A percentile compares a stretch with the other conserved stretches of the same genome.
Conservation (phyloP, 2,888 invertebrate genomes). For the Meloe dianella region DNA sequence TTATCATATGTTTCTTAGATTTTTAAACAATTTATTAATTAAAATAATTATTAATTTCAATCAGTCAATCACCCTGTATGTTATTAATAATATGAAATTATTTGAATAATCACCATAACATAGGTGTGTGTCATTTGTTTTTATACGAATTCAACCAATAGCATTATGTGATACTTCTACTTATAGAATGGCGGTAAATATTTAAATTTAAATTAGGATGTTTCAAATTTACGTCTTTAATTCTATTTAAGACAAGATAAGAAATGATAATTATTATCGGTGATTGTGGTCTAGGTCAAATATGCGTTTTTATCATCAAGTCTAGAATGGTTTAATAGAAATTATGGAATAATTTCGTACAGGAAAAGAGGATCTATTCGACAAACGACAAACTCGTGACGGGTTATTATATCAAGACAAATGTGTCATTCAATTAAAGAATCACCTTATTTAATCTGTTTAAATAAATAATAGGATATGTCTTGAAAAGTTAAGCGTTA, state of each 20-base stretch:
- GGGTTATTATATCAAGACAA: not conserved
- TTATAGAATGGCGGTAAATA: not conserved
- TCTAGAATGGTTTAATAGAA: not conserved
- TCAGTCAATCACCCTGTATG: not conserved
- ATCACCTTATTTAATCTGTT: slow-evolving; percentile 33
- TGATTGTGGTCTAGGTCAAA: not conserved
- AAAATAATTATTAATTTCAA: no score
- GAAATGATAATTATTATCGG: not conserved
- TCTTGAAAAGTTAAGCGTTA: slow-evolving; percentile 4
- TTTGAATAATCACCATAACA: not conserved
- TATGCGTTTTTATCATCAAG: not conserved
- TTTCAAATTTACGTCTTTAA: not conserved
- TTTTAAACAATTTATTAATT: no score
- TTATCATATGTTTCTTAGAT: not conserved
- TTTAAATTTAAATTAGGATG: not conserved
- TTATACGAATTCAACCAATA: not conserved
- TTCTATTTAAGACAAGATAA: not conserved
- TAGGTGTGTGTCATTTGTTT: not conserved
- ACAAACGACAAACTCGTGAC: not conserved
- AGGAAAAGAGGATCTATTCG: slow-evolving; percentile 1
- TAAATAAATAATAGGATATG: slow-evolving; percentile 23
- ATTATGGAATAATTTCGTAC: not conserved
- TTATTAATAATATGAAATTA: not conserved
- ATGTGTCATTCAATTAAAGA: slow-evolving; percentile 35
- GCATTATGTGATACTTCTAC: not conserved